Percentiles rank a stretch among this genome's conserved stretches.
Evolutionary conservation across 1,140 invertebrate species (phyloP).

Genomic region (Ceratosolen fusciceps): DNA sequence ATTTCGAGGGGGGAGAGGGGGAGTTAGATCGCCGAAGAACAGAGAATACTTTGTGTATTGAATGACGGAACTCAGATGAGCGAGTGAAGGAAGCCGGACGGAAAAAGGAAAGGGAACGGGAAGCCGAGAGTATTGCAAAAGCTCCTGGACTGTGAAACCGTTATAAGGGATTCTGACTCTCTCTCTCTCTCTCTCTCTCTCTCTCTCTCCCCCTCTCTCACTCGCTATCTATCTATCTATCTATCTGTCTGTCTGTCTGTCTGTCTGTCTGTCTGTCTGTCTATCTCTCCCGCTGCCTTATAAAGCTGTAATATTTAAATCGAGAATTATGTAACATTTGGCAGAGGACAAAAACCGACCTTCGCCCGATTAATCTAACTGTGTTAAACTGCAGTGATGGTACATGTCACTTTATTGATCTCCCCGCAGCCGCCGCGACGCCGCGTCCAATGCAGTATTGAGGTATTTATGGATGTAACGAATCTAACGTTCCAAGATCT

Average conservation of each 20-base stretch:
- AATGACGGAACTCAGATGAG: not conserved
- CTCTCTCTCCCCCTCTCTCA: no score
- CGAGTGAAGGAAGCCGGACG: not conserved
- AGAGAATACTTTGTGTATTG: not conserved
- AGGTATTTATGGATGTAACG: slow-evolving; percentile 30
- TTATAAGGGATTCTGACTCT: not conserved
- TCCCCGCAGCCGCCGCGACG: slow-evolving; percentile 13
- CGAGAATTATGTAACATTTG: slow-evolving; percentile 44
- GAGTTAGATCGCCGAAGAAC: not conserved
- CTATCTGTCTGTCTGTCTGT: no score
- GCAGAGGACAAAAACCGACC: slow-evolving; percentile 29
- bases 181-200: no score
- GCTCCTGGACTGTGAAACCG: not conserved
- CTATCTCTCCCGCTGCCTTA: no score
- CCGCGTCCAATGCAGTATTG: slow-evolving; percentile 35
- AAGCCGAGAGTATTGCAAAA: not conserved
- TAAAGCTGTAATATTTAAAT: slow-evolving; percentile 45
- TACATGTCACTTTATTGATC: slow-evolving; percentile 46
- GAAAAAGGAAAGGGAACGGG: not conserved
- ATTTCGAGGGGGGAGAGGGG: not conserved
- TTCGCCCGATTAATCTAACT: slow-evolving; percentile 41
- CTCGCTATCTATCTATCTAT: no score
- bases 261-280: no score
- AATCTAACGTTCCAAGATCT: slow-evolving; percentile 3
- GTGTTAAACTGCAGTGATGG: slow-evolving; percentile 45